A percentile compares a stretch with the other conserved stretches of the same genome.
Conservation (phyloP, 2,113 vertebrate species). For the Dicentrarchus labrax region DNA sequence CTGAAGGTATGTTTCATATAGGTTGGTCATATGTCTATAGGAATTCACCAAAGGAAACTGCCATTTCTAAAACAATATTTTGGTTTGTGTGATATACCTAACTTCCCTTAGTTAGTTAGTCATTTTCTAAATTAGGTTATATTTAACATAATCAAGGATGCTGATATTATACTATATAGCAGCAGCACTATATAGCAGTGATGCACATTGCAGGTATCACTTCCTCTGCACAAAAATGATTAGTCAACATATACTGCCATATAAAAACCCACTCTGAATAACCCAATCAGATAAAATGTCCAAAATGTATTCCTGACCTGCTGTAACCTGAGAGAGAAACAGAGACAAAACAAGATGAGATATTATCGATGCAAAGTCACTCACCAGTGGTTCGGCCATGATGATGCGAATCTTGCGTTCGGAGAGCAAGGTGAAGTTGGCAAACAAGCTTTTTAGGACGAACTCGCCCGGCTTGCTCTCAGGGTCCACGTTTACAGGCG, state of each 20-base stretch:
- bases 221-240: neutral
- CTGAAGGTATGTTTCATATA: too few species aligned
- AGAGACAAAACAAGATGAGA: neutral
- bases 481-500: conserved; percentile 94
- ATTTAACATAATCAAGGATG: neutral
- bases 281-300: conserved; percentile 17
- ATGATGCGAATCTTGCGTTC: conserved; percentile 99
- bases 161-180: neutral
- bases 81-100: too few species aligned
- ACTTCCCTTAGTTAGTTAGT: too few species aligned
- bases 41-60: too few species aligned
- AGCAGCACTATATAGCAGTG: neutral
- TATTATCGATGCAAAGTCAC: conserved; percentile 50
- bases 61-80: too few species aligned
- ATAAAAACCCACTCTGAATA: conserved; percentile 9
- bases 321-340: conserved; percentile 27
- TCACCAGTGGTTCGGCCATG: conserved; percentile 98
- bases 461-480: conserved; percentile 99
- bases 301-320: neutral
- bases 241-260: neutral
- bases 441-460: conserved; percentile 97
- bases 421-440: conserved; percentile 95
- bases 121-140: neutral
- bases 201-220: neutral
- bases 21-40: too few species aligned